phyloP scores from a whole-genome alignment of 2,888 invertebrate species.

The Netelia inedita region DNA sequence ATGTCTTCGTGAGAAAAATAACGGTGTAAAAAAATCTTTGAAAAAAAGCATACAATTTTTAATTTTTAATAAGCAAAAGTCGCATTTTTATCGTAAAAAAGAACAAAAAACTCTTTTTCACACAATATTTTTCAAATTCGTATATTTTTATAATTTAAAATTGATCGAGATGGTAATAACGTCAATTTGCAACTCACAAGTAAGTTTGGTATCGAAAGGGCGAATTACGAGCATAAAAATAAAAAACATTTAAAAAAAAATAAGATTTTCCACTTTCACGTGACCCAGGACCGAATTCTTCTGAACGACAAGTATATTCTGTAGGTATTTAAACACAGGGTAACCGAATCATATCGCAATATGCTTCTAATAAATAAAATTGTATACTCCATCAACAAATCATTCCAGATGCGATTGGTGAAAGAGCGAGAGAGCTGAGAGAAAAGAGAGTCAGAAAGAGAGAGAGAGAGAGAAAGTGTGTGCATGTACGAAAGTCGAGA shows the following conservation, averaged over 20 bases:
- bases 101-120: no score
- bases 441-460: constrained; percentile 2
- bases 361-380: constrained; percentile 77
- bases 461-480: not conserved
- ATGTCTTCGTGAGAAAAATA: no score
- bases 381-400: constrained; percentile 52
- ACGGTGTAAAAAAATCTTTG: no score
- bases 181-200: no score
- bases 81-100: no score
- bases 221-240: no score
- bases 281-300: constrained; percentile 62
- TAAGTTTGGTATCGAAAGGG: no score
- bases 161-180: no score
- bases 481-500: not conserved
- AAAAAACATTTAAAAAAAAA: not conserved
- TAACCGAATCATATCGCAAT: constrained; percentile 82
- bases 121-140: no score
- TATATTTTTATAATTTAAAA: no score
- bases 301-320: constrained; percentile 74
- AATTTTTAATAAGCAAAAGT: no score
- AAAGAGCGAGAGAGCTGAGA: constrained; percentile 14
- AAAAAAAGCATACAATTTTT: no score
- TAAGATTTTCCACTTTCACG: constrained; percentile 13
- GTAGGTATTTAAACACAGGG: constrained; percentile 81
- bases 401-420: constrained; percentile 57